These are phyloP conservation scores for Saguinus midas DNA, from an alignment of 2,113 vertebrate genomes.

Conservation along the genomic window DNA sequence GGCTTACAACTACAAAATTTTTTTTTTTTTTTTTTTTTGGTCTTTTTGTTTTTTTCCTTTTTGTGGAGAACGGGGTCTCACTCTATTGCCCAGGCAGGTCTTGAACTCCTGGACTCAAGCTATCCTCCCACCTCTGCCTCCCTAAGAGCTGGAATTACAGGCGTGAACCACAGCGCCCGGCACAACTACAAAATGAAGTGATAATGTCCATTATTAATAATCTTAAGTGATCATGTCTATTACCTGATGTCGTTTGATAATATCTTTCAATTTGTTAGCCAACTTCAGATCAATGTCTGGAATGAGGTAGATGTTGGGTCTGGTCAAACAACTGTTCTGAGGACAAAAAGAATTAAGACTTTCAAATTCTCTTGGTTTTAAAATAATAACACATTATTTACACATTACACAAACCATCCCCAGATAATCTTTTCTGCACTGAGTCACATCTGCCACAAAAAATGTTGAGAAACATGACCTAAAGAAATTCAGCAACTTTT, in stretches of 20 bases:
- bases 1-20: neutral
- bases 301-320: slow-evolving; percentile 95
- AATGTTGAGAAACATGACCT: neutral
- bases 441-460: neutral
- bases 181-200: neutral
- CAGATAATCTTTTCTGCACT: neutral
- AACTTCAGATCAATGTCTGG: slow-evolving; percentile 95
- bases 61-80: too few species aligned
- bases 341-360: slow-evolving; percentile 40
- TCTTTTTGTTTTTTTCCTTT: too few species aligned
- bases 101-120: too few species aligned
- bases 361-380: neutral
- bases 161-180: too few species aligned
- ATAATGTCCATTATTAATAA: too few species aligned
- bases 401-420: neutral
- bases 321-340: slow-evolving; percentile 96
- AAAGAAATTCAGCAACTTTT: neutral
- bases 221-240: neutral
- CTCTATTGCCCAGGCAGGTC: too few species aligned
- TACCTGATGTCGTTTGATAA: slow-evolving; percentile 98
- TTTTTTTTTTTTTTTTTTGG: neutral
- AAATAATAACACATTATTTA: slow-evolving; percentile 25
- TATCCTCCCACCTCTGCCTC: too few species aligned
- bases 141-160: too few species aligned
- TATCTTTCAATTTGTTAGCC: slow-evolving; percentile 95